Percentiles rank a stretch among this genome's conserved stretches.
These are phyloP conservation scores for Contarinia nasturtii DNA, from an alignment of 1,140 invertebrate species.

Conservation along the genomic window DNA sequence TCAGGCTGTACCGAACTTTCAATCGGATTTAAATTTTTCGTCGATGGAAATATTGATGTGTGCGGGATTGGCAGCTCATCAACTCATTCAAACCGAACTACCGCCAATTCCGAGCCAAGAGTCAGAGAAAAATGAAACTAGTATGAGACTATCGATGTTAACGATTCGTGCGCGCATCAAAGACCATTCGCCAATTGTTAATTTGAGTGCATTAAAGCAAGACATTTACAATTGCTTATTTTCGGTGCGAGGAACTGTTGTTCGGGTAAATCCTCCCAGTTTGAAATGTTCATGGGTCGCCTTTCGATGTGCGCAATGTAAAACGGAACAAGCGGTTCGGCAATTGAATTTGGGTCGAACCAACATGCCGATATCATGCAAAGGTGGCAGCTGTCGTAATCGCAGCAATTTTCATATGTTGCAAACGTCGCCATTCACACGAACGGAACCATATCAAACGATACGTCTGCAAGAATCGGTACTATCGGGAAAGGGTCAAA, in stretches of 20 bases:
- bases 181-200: conserved; percentile 11
- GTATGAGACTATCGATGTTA: conserved; percentile 6
- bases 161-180: conserved; percentile 6
- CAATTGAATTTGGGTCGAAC: conserved; percentile 10
- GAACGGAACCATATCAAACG: conserved; percentile 12
- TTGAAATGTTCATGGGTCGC: conserved; percentile 55
- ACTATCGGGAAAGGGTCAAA: conserved; percentile 8
- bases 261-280: conserved; percentile 57
- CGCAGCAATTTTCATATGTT: conserved; percentile 13
- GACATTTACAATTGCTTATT: conserved; percentile 30
- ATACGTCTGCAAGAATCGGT: conserved; percentile 15
- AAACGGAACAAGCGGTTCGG: conserved; percentile 34
- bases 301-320: conserved; percentile 61
- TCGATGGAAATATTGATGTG: conserved; percentile 34
- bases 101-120: background rate
- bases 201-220: conserved; percentile 7
- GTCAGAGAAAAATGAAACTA: background rate
- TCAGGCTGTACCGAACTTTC: conserved; percentile 30
- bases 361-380: conserved; percentile 13
- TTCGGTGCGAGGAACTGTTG: conserved; percentile 67
- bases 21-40: conserved; percentile 29
- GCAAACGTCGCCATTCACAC: conserved; percentile 15
- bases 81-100: conserved; percentile 24
- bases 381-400: conserved; percentile 9
- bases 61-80: conserved; percentile 39